Evolutionary conservation across 2,113 vertebrate species (phyloP), one percentile per base, ranked within the genome.

Genomic region (Xenopus borealis): DNA sequence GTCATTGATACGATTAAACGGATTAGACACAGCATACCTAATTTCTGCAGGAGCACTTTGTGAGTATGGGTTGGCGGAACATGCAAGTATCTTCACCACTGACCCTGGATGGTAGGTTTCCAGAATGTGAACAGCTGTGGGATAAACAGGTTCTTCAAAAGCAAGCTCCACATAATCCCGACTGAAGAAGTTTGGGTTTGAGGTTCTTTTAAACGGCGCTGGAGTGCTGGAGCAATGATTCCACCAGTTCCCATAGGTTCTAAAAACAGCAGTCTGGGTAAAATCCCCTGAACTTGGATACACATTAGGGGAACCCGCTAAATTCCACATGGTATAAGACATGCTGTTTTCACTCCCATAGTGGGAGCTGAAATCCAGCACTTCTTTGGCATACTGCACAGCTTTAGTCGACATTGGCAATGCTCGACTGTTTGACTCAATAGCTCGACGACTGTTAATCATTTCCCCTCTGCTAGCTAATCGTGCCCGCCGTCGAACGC

Each of bases 311-410:
- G 93, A 88, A 30, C 95, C 95, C 0, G 96, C 95, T 85, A 98
- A 88, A 86, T 99, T 99, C 96, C 96, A 95, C 98, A 99, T 98
- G 69, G 98, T 99, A 40, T 99, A 99, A 0, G 98, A 99, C 94
- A 99, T 96, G 86, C 97, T 98, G 72, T 98, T 98, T 81, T 99
- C 98, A 79, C 96, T 97, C 70, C 98, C 98, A 63, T 99, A 99
- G 85, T 99, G 98, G 65, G 98, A 99, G 84, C 95, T 99, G 89
- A 98, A 98, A 88, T 98, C 97, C 82, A 98, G 78, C 79, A 99
- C 95, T 86, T 98, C 95, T 89, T 98, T 98, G 86, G 94, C 95
- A 61, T 98, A 97, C 85, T 99, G 97, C 80, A 95, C 91, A 83
- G 96, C 89, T 85, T 98, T 95, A 69, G 94, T 89, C 2, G 91